Evolutionary conservation across 2,113 vertebrate genomes (phyloP), one percentile per base, ranked within the genome.

Genomic region (Jaculus jaculus): DNA sequence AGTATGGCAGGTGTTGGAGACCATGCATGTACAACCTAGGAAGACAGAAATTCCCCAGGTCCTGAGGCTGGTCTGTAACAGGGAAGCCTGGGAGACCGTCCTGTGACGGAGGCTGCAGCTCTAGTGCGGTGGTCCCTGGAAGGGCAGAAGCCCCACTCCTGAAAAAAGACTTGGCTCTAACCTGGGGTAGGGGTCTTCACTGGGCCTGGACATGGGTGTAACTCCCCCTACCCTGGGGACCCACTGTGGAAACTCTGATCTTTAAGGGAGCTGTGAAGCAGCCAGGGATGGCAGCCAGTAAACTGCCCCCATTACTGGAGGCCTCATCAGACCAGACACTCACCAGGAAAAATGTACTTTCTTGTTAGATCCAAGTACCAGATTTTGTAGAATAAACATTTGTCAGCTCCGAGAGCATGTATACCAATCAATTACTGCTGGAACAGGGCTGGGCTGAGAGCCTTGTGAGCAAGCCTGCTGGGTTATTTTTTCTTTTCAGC

Each of bases 331-430:
- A 66, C 83, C 91, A 92, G 89, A 89, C 28, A 0, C 58, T 63
- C 32, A 18, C 61, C 71, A 28, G 72, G 84, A 77, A 89, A 92
- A 60, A 81, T 26, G 92, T 28, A 7, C 61, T 87, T 87, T 80
- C 74, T 68, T 34, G 1, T 51, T 39, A 91, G 74, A 54, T 61
- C 80, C 7, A 42, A 83, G n/a, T 78, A 68, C 83, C 34, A 7
- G 93, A 26, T 61, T 65, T 78, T 42, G 86, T 60, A 90, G 82
- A 65, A 39, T 54, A 91, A 95, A 92, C 71, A 88, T 32, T 23
- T 84, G 69, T 87, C 54, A 58, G 34, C 66, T 26, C 61, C 0
- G 72, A 79, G 58, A 83, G 71, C 75, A 2, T 15, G 71, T 42
- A 5, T 9, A 18, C 79, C 34, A 15, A 20, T 18, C 63, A 32